These are phyloP conservation scores for Archilochus colubris DNA, from an alignment of 2,113 vertebrate genomes.

Conservation along the genomic window DNA sequence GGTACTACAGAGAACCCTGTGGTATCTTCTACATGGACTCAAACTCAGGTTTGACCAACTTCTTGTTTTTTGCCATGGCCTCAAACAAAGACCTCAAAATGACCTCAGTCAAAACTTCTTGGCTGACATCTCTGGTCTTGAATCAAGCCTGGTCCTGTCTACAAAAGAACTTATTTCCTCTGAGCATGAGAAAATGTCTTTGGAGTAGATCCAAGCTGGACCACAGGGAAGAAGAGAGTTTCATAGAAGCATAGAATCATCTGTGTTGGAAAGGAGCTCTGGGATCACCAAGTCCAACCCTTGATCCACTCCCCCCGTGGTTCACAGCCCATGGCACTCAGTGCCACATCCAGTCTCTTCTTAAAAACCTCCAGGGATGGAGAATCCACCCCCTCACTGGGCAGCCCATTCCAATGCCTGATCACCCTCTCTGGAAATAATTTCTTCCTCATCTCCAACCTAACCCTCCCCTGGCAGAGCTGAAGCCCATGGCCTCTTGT, in stretches of 20 bases:
- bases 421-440: too few relatives aligned
- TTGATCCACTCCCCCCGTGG: too few relatives aligned
- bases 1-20: rapidly evolving
- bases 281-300: too few relatives aligned
- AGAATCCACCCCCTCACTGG: too few relatives aligned
- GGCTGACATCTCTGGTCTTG: slow-evolving; percentile 2
- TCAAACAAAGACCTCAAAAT: neutral
- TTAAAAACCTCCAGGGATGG: too few relatives aligned
- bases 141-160: neutral
- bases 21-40: rapidly evolving
- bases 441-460: too few relatives aligned
- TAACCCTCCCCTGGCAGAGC: too few relatives aligned
- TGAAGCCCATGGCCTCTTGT: too few relatives aligned
- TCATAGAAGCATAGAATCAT: neutral
- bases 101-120: neutral
- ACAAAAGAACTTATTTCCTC: neutral
- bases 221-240: slow-evolving; percentile 1
- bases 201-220: neutral
- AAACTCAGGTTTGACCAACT: neutral
- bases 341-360: too few relatives aligned
- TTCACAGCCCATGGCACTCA: too few relatives aligned
- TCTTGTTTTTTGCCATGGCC: neutral
- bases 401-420: too few relatives aligned
- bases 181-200: neutral
- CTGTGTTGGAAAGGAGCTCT: too few relatives aligned